phyloP scores from a whole-genome alignment of 2,113 vertebrate species.

The Numenius arquata region DNA sequence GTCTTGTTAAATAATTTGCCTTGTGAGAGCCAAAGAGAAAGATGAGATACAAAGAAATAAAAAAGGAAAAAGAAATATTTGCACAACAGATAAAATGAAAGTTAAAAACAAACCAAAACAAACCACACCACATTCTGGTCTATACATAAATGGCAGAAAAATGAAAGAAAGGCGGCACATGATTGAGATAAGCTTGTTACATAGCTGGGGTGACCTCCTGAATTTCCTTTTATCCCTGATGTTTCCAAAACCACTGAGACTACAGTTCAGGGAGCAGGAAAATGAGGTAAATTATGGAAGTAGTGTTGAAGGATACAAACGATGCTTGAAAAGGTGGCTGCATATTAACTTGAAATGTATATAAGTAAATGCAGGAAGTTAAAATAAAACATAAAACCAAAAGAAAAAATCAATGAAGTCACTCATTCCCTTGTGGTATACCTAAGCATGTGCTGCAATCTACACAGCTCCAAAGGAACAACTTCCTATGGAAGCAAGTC shows the following conservation, averaged over 20 bases:
- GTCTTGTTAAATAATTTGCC: neutral
- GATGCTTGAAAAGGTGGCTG: neutral
- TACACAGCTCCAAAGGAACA: neutral
- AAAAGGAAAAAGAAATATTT: neutral
- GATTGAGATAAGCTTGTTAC: neutral
- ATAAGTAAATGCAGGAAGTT: neutral
- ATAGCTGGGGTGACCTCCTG: neutral
- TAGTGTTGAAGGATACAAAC: neutral
- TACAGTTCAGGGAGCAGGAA: neutral
- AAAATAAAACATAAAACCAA: neutral
- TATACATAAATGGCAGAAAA: neutral
- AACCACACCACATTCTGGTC: fast-evolving
- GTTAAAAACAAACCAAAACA: no score
- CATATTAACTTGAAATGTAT: neutral
- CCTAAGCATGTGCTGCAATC: neutral
- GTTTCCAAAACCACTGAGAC: neutral
- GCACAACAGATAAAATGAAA: neutral
- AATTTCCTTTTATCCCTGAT: neutral
- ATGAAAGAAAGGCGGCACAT: neutral
- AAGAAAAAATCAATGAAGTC: neutral
- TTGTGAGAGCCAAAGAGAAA: neutral
- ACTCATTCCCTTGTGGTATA: neutral
- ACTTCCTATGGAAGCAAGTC: neutral
- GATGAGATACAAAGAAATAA: neutral
- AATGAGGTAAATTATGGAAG: neutral